phyloP scores from a whole-genome alignment of 2,888 invertebrate genomes.

The Diaprepes abbreviatus region DNA sequence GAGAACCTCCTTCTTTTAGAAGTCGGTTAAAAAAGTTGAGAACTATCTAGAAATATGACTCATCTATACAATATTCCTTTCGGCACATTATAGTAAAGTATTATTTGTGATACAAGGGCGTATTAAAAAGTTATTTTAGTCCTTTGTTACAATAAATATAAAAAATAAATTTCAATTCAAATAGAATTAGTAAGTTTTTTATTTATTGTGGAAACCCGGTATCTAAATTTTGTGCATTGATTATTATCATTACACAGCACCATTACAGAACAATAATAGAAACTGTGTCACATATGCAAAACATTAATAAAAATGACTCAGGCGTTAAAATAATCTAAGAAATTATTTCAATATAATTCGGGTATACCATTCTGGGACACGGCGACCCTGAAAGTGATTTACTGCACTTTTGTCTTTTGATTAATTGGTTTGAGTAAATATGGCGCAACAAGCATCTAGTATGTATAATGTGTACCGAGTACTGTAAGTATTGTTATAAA shows the following conservation, averaged over 20 bases:
- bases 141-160: no score
- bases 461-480: slow-evolving; percentile 12
- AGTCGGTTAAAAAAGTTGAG: no score
- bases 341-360: slow-evolving; percentile 29
- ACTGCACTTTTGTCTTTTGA: slow-evolving; percentile 19
- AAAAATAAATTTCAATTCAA: no score
- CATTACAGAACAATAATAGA: slow-evolving; percentile 14
- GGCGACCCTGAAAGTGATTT: slow-evolving; percentile 26
- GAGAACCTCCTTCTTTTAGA: no score
- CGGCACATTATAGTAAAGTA: no score
- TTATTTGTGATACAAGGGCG: no score
- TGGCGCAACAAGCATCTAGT: slow-evolving; percentile 17
- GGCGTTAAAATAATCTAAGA: slow-evolving; percentile 19
- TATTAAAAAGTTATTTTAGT: no score
- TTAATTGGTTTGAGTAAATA: slow-evolving; percentile 11
- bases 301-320: slow-evolving; percentile 2
- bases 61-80: no score
- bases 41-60: no score
- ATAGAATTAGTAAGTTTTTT: no score
- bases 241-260: background rate
- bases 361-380: slow-evolving; percentile 7
- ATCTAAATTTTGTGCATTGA: background rate
- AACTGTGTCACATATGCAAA: slow-evolving; percentile 22
- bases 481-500: slow-evolving; percentile 31
- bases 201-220: no score